These are phyloP conservation scores for Myodes glareolus DNA, from an alignment of 2,113 vertebrate genomes.

Conservation along the genomic window DNA sequence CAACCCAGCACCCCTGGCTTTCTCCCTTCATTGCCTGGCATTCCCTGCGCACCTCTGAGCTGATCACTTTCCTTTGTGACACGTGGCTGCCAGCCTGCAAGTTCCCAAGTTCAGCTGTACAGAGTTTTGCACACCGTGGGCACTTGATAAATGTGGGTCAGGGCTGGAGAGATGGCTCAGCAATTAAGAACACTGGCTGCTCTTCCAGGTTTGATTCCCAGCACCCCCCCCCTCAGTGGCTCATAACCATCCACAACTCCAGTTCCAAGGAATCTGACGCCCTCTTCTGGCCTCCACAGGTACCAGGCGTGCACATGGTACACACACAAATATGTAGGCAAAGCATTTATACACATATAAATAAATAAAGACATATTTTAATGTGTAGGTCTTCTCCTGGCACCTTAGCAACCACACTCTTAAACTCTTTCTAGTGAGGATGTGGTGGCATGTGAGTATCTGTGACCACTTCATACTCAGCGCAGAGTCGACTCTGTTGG, in stretches of 20 bases:
- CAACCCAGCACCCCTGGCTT: neutral
- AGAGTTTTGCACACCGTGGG: neutral
- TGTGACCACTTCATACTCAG: neutral
- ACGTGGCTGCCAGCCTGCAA: rapidly evolving
- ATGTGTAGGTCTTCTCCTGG: rapidly evolving
- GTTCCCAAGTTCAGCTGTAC: neutral
- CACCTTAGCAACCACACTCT: neutral
- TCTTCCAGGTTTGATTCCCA: neutral
- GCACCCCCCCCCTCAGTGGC: neutral
- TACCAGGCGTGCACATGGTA: neutral
- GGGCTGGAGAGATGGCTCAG: neutral
- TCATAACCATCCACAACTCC: neutral
- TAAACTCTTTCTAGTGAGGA: neutral
- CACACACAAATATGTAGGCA: neutral
- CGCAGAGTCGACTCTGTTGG: rapidly evolving
- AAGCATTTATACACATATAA: neutral
- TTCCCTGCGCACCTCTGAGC: neutral
- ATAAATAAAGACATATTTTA: too few relatives aligned
- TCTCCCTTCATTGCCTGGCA: too few relatives aligned
- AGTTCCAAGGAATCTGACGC: neutral
- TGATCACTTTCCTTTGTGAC: rapidly evolving
- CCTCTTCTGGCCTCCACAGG: neutral
- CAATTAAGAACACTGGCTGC: neutral
- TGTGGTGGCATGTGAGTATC: rapidly evolving
- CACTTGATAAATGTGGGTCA: neutral